Conservation (phyloP, 2,113 vertebrate species). For the Anarhynchus alexandrinus region DNA sequence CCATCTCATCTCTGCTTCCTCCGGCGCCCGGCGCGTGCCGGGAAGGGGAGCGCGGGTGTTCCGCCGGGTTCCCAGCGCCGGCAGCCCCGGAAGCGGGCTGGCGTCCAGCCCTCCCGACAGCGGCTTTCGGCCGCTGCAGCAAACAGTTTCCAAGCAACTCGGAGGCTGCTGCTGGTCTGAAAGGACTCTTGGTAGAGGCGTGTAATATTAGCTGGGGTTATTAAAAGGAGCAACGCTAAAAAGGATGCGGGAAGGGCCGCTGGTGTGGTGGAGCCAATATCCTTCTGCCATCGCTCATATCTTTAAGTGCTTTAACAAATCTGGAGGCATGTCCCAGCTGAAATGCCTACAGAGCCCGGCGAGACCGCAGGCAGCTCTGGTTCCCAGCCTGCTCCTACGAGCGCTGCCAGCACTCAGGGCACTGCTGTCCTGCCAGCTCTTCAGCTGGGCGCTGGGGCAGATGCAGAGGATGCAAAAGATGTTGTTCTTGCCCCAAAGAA, state of each 20-base stretch:
- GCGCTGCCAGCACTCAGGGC: neutral
- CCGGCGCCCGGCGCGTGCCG: neutral
- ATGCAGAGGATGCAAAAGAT: neutral
- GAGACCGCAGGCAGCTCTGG: neutral
- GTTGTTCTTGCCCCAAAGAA: neutral
- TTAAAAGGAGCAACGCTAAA: neutral
- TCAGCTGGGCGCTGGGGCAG: neutral
- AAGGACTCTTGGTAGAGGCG: neutral
- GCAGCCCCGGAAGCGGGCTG: neutral
- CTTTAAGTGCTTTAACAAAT: neutral
- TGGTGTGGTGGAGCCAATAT: neutral
- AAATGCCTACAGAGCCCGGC: neutral
- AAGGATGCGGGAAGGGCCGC: neutral
- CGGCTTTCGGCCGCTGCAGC: neutral
- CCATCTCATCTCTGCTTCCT: neutral
- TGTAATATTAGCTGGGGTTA: neutral
- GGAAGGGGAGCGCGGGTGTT: neutral
- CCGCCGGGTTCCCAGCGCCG: neutral
- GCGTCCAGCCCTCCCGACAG: neutral
- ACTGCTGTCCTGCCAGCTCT: neutral
- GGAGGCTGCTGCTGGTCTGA: neutral
- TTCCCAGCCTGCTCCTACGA: neutral
- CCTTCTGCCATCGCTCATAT: neutral
- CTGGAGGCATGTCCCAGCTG: neutral
- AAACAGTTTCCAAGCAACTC: conserved; percentile 67